Evolutionary conservation across 2,888 invertebrate species (phyloP), one percentile per base, ranked within the genome.

Genomic region (Phyllotreta striolata): DNA sequence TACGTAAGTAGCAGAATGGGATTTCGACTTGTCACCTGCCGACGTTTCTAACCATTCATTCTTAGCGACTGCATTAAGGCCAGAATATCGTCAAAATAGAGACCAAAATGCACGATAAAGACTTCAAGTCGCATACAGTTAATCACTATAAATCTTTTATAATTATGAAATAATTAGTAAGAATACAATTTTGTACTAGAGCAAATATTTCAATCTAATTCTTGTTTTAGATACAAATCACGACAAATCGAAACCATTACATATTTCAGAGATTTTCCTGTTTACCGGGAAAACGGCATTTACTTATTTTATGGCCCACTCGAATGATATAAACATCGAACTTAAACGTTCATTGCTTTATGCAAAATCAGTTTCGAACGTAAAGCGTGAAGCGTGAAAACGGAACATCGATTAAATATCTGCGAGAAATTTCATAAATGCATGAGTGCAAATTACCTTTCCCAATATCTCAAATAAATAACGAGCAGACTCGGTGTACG

Each of bases 21-120:
- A 60, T 62, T 60, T 60, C 62, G 43, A 54, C 47, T 64, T 67
- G 62, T 65, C 65, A 58, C 55, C 54, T 43, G 38, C 55, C 43
- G 49, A 49, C 56, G 49, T 47, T 38, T 52, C 43, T 59, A 59
- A 59, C 51, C 14, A 43, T 41, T 49, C 49, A 10, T 49, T 49
- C 35, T 49, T 14, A 24, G 24, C 24, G 24, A 24, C 24, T 24
- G 24, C 8, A 55, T n/a, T 52, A 13, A n/a, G 10, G n/a, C 4
- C 14, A n/a, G 13, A 40, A 40, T 9, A 40, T 3, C 6, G 13
- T 12, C 7, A 14, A 24, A 14, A 3, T 35, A 14, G 9, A 41
- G 4, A 41, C 9, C 2, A 4, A 3, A 2, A 41, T 9, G 10
- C 41, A 24, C 24, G 24, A 24, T 24, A 24, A 24, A 24, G 24